Conservation (phyloP, 2,797 vertebrate genomes). For the Antrozous pallidus region DNA sequence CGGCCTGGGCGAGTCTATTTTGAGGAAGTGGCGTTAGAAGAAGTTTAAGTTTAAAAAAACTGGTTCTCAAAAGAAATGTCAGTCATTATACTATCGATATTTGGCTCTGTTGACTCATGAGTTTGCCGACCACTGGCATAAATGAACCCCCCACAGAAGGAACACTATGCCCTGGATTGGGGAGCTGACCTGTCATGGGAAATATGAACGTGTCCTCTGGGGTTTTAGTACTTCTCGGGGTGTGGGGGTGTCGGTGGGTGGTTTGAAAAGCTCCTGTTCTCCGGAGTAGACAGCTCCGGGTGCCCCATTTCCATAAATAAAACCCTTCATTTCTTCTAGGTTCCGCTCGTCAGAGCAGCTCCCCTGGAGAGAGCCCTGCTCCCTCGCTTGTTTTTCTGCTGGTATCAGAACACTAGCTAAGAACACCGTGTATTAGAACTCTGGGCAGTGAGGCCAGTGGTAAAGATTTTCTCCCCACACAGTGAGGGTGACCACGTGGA, state of each 20-base stretch:
- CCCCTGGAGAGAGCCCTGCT: slow-evolving; percentile 44
- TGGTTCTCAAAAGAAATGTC: too few species aligned
- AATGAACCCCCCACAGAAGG: not conserved
- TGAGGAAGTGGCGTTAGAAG: too few species aligned
- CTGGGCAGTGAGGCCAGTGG: too few species aligned
- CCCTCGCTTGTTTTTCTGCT: not conserved
- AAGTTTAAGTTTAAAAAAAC: too few species aligned
- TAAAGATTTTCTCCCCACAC: too few species aligned
- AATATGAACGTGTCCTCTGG: slow-evolving; percentile 3
- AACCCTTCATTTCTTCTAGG: slow-evolving; percentile 56
- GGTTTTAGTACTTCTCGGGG: slow-evolving; percentile 16
- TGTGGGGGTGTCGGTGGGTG: slow-evolving; percentile 48
- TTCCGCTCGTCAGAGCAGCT: slow-evolving; percentile 58
- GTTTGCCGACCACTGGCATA: too few species aligned
- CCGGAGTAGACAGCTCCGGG: slow-evolving; percentile 54
- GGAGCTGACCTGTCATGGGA: not conserved
- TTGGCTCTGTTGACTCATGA: too few species aligned
- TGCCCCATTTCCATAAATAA: slow-evolving; percentile 74
- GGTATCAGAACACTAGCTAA: slow-evolving; percentile 44
- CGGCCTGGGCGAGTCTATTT: too few species aligned
- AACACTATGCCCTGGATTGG: not conserved
- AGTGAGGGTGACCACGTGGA: not conserved
- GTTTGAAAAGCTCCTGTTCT: slow-evolving; percentile 31
- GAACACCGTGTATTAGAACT: too few species aligned
- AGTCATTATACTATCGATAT: too few species aligned